These are phyloP conservation scores for Pterocles gutturalis DNA, from an alignment of 2,113 vertebrate species.

Conservation along the genomic window DNA sequence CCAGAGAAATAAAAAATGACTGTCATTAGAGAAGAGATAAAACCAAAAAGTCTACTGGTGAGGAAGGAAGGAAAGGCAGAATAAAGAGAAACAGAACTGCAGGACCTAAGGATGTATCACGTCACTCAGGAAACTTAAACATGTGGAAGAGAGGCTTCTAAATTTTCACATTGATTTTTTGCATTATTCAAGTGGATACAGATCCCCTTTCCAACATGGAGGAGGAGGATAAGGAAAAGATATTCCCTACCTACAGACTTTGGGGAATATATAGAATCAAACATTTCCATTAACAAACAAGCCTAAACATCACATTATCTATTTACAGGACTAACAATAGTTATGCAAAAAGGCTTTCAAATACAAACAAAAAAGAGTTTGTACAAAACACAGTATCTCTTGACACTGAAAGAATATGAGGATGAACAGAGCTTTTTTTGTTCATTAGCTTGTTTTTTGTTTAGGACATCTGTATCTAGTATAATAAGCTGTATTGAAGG, in stretches of 20 bases:
- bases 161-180: background rate
- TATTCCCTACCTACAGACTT: background rate
- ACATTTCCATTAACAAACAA: background rate
- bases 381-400: background rate
- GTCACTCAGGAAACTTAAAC: background rate
- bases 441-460: background rate
- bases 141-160: background rate
- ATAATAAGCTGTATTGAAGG: background rate
- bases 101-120: background rate
- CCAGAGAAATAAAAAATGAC: background rate
- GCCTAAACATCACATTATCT: background rate
- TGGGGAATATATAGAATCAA: background rate
- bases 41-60: background rate
- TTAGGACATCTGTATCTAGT: conserved; percentile 26
- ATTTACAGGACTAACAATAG: background rate
- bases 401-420: background rate
- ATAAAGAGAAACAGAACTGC: background rate
- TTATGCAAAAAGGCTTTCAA: conserved; percentile 7
- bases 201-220: background rate
- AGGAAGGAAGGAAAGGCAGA: background rate
- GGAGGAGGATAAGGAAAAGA: background rate
- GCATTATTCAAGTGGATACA: background rate
- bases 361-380: conserved; percentile 7
- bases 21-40: background rate
- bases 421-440: background rate